phyloP scores from a whole-genome alignment of 2,113 vertebrate genomes.

The Phylloscopus whistleri region DNA sequence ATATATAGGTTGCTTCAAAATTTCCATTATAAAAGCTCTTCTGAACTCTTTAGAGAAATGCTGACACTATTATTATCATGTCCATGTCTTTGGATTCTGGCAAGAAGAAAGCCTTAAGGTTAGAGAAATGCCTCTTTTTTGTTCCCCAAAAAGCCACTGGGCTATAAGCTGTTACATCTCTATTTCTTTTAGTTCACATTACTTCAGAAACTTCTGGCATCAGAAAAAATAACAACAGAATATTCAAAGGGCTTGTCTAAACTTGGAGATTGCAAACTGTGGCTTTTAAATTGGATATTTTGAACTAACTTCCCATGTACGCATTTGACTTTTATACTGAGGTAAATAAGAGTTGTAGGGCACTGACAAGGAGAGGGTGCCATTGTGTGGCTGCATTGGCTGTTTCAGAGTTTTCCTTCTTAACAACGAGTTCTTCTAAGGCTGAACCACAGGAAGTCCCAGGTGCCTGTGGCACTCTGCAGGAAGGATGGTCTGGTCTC shows the following conservation, averaged over 20 bases:
- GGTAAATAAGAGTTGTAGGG: neutral
- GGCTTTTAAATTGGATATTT: neutral
- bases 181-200: neutral
- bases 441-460: neutral
- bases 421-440: neutral
- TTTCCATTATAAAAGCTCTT: slow-evolving; percentile 47
- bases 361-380: neutral
- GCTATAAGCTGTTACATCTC: neutral
- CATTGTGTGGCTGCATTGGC: neutral
- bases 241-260: neutral
- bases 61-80: neutral
- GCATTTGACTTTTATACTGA: neutral
- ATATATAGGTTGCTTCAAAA: neutral
- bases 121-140: slow-evolving; percentile 12
- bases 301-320: neutral
- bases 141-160: neutral
- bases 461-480: neutral
- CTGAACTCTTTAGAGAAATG: neutral
- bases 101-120: slow-evolving; percentile 7
- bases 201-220: neutral
- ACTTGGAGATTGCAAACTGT: neutral
- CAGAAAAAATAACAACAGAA: neutral
- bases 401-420: neutral
- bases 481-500: neutral
- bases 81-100: neutral